Conservation (phyloP, 2,113 vertebrate genomes). For the Natator depressus region DNA sequence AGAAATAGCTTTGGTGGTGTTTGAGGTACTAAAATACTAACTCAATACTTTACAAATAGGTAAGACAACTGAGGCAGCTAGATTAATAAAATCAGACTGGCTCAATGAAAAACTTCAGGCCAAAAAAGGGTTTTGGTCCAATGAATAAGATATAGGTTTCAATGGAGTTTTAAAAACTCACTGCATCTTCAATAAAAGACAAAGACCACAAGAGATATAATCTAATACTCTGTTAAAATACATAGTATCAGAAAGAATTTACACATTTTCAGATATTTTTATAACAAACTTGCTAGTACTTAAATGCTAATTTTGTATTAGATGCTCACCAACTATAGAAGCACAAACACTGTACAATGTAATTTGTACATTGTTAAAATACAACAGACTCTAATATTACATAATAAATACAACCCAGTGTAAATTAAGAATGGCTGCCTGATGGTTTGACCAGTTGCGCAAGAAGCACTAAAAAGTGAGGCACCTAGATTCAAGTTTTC, state of each 20-base stretch:
- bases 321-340: not conserved
- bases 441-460: not conserved
- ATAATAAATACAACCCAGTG: not conserved
- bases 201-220: not conserved
- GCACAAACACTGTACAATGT: not conserved
- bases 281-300: not conserved
- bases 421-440: not conserved
- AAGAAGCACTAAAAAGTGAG: not conserved
- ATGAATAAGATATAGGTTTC: not conserved
- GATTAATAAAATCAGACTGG: not conserved
- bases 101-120: not conserved
- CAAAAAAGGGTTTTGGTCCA: not conserved
- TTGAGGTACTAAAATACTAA: conserved; percentile 27
- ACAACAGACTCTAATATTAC: not conserved
- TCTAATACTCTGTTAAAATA: conserved; percentile 20
- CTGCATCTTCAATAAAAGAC: not conserved
- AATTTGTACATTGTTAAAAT: conserved; percentile 26
- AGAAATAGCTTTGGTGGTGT: not conserved
- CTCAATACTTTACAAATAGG: not conserved
- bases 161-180: conserved; percentile 8
- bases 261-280: not conserved
- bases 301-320: not conserved
- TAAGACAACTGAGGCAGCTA: not conserved
- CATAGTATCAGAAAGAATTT: not conserved
- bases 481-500: not conserved